phyloP scores from a whole-genome alignment of 2,888 invertebrate genomes.

The Trilocha varians region DNA sequence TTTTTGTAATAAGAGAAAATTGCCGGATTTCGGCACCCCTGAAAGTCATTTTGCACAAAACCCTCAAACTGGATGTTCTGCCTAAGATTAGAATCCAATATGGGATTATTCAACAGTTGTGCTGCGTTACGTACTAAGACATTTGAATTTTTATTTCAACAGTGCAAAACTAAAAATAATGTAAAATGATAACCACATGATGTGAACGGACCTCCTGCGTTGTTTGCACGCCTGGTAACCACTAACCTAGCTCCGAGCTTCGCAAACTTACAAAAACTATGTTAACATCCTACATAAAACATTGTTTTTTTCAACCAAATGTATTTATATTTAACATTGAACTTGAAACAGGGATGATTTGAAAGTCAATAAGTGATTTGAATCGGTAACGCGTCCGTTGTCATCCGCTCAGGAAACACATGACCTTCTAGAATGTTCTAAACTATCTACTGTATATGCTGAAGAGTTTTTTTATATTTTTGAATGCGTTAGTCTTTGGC shows the following conservation, averaged over 20 bases:
- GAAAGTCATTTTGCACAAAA: too few relatives aligned
- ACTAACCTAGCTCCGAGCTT: neutral
- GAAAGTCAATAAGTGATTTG: constrained; percentile 17
- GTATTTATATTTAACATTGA: constrained; percentile 12
- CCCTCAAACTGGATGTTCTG: too few relatives aligned
- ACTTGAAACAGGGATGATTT: constrained; percentile 15
- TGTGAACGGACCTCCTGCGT: neutral
- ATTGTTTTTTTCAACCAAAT: neutral
- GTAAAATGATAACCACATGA: neutral
- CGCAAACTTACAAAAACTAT: neutral
- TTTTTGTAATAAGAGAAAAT: too few relatives aligned
- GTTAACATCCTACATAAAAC: neutral
- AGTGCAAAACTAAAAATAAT: neutral
- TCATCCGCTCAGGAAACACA: neutral
- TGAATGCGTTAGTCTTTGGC: neutral
- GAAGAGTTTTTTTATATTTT: neutral
- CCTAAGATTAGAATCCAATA: too few relatives aligned
- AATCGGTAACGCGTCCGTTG: constrained; percentile 8
- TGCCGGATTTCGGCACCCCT: too few relatives aligned
- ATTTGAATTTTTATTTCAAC: too few relatives aligned
- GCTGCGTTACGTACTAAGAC: too few relatives aligned
- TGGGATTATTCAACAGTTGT: too few relatives aligned
- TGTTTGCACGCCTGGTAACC: neutral
- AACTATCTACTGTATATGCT: neutral
- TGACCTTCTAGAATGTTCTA: neutral